Base-by-base conservation (phyloP, 2,113 vertebrate genomes). In the Agapornis roseicollis region DNA sequence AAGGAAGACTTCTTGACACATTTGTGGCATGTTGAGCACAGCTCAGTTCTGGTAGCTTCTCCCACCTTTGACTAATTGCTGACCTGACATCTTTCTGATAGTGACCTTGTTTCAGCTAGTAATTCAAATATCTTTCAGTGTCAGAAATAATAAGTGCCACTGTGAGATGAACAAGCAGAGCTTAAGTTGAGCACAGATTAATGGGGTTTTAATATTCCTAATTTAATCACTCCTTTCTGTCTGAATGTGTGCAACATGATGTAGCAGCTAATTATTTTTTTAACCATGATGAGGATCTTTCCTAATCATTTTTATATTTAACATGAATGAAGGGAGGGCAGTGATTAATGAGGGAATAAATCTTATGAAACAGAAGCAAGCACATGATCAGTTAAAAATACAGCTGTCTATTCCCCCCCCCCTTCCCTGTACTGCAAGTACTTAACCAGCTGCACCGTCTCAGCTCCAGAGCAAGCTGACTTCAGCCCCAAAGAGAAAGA, bases 211-310 rank as follows among this genome's bases (percentile, higher is more conserved):
- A 98, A 99, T 98, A 98, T 98, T 97, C 97, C 97, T 98, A 98
- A 99, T 99, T 99, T 98, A 98, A 99, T 99, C 99, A 98, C 98
- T 98, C 96, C 97, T 98, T 98, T 98, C 98, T 98, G 98, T 98
- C 98, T 91, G 97, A 96, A 97, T 96, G 97, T 97, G 97, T 98
- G 98, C 98, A 98, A 98, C 98, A 97, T 97, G 98, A 98, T 98
- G 98, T 98, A 98, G 98, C 97, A 98, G 98, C 98, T 99, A 99
- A 99, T 99, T 99, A 99, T 98, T 98, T 98, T 98, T 99, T 99
- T 98, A 98, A 98, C 98, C 98, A 97, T 98, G 98, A 98, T 98
- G 97, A 98, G 98, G 97, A 98, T 98, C 98, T 98, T 98, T 98
- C 97, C 97, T 98, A 98, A 98, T 98, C 97, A 98, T 98, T 98